A percentile compares a stretch with the other conserved stretches of the same genome.
Conservation (phyloP, 1,140 invertebrate genomes). For the Popillia japonica region DNA sequence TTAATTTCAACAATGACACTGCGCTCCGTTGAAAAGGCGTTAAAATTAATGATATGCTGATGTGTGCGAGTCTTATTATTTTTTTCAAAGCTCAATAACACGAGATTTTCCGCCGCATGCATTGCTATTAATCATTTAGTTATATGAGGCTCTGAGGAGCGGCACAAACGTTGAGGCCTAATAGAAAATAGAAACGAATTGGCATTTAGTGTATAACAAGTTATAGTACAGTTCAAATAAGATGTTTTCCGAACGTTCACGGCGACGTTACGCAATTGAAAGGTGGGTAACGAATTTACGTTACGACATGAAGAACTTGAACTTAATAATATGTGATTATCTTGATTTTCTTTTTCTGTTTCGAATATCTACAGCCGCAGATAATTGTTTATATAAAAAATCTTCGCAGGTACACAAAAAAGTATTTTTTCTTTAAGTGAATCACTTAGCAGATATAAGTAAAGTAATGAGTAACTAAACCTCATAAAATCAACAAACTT, state of each 20-base stretch:
- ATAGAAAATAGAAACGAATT: conserved; percentile 17
- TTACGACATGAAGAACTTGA: conserved; percentile 12
- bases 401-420: no score
- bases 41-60: conserved; percentile 39
- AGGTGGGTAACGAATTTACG: background rate
- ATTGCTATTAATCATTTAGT: conserved; percentile 31
- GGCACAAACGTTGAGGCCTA: background rate
- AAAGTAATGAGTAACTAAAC: no score
- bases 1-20: conserved; percentile 40
- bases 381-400: background rate
- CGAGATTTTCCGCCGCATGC: background rate
- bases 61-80: conserved; percentile 36
- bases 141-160: background rate
- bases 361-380: background rate
- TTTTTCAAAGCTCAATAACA: conserved; percentile 32
- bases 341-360: background rate
- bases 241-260: conserved; percentile 15
- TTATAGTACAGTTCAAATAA: background rate
- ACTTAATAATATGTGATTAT: background rate
- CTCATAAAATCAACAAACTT: background rate
- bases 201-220: background rate
- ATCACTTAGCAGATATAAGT: no score
- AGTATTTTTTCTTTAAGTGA: no score
- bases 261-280: background rate
- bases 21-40: background rate